phyloP scores from a whole-genome alignment of 2,113 vertebrate species.

The Engraulis encrasicolus region DNA sequence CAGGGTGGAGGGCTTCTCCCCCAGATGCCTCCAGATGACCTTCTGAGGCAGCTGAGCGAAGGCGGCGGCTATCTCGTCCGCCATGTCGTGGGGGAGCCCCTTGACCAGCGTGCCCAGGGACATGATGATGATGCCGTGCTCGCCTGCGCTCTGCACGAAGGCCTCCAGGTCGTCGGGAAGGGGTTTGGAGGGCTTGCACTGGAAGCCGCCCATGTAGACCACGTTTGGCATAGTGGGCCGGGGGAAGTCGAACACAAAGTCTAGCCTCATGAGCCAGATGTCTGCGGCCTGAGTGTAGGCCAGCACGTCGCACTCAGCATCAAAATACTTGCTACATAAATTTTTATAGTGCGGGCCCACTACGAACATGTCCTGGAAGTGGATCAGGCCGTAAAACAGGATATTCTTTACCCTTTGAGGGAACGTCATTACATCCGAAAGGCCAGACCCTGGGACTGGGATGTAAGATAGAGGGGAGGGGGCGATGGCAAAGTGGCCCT shows the following conservation, averaged over 20 bases:
- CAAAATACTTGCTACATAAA: conserved; percentile 66
- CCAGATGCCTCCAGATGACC: conserved; percentile 72
- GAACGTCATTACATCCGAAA: conserved; percentile 73
- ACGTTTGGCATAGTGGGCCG: conserved; percentile 72
- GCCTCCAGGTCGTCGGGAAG: conserved; percentile 66
- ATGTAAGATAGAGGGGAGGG: conserved; percentile 75
- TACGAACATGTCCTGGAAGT: conserved; percentile 55
- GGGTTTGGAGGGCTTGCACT: conserved; percentile 66
- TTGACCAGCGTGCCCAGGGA: conserved; percentile 66
- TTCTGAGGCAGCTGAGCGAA: conserved; percentile 73
- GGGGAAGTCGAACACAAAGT: conserved; percentile 75
- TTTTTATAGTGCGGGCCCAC: conserved; percentile 63
- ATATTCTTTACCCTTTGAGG: conserved; percentile 69
- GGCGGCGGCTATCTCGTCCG: conserved; percentile 59
- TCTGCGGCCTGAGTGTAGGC: conserved; percentile 70
- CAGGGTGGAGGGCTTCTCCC: conserved; percentile 61
- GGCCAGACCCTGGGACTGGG: conserved; percentile 67
- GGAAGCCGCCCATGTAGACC: conserved; percentile 70
- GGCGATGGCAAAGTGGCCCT: conserved; percentile 68
- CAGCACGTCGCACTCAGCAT: conserved; percentile 59
- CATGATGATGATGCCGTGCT: conserved; percentile 69
- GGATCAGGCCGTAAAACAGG: conserved; percentile 47
- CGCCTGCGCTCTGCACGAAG: conserved; percentile 69
- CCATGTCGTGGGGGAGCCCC: conserved; percentile 52
- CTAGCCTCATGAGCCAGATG: conserved; percentile 73